These are phyloP conservation scores for Cheirogaleus major DNA, from an alignment of 2,797 vertebrate genomes.

Conservation along the genomic window DNA sequence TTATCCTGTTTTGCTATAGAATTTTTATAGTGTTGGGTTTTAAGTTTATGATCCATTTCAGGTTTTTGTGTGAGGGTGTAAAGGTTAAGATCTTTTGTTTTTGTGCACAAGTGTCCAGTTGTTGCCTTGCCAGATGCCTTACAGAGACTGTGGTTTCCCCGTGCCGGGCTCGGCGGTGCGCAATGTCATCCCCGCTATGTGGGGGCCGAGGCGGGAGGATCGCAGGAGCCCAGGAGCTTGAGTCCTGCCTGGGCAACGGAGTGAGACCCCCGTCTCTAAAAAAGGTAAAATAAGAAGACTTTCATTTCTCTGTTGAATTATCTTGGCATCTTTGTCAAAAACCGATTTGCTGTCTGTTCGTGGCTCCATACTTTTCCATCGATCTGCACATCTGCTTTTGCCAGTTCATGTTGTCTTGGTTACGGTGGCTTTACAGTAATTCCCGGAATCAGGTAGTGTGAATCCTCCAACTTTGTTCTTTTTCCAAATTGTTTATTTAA, in stretches of 20 bases:
- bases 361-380: background rate
- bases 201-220: background rate
- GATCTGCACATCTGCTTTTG: rapidly evolving
- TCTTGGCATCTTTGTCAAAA: background rate
- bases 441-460: background rate
- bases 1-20: background rate
- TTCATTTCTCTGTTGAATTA: background rate
- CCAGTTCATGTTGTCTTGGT: rapidly evolving
- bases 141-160: background rate
- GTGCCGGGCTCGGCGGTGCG: no score
- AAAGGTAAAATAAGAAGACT: background rate
- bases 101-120: background rate
- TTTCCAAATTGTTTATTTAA: background rate
- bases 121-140: background rate
- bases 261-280: background rate
- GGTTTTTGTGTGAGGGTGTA: background rate
- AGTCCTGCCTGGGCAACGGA: background rate
- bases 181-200: background rate
- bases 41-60: background rate
- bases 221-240: background rate
- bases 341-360: no score
- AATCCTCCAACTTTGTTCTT: background rate
- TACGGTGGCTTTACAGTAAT: background rate
- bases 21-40: background rate
- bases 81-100: background rate